Percentiles rank a stretch among this genome's conserved stretches.
These are phyloP conservation scores for Eurois occulta DNA, from an alignment of 2,888 invertebrate genomes.

Conservation along the genomic window DNA sequence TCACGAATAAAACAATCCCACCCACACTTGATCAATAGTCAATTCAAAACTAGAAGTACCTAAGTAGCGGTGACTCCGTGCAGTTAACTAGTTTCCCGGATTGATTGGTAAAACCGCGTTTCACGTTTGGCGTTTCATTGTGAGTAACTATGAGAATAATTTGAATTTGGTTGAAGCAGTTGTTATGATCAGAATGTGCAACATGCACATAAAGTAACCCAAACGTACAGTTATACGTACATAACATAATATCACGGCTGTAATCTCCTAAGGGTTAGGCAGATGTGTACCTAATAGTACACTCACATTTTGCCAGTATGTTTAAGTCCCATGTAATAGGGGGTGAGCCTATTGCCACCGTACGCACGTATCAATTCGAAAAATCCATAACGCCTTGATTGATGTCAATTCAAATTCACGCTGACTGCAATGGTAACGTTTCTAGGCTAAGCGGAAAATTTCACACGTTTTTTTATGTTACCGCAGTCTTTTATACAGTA, in stretches of 20 bases:
- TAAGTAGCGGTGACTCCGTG: not conserved
- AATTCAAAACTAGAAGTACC: conserved; percentile 7
- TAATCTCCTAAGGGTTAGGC: too few relatives aligned
- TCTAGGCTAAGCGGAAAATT: conserved; percentile 26
- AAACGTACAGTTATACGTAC: not conserved
- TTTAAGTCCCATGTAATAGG: too few relatives aligned
- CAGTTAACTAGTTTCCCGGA: conserved; percentile 10
- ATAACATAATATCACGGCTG: too few relatives aligned
- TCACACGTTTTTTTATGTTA: not conserved
- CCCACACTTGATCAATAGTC: not conserved
- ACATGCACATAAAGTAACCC: conserved; percentile 12
- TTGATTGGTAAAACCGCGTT: not conserved
- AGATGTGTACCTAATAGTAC: too few relatives aligned
- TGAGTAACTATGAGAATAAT: conserved; percentile 8
- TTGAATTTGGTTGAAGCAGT: conserved; percentile 9
- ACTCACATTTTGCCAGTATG: too few relatives aligned
- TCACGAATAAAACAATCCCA: not conserved
- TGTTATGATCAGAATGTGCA: conserved; percentile 19
- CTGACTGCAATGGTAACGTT: conserved; percentile 36
- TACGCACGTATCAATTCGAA: conserved; percentile 25
- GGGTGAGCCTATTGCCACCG: too few relatives aligned
- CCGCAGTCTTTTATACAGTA: not conserved
- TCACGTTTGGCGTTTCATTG: too few relatives aligned
- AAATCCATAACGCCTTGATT: conserved; percentile 50
- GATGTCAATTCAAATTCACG: conserved; percentile 61